Evolutionary conservation across 2,888 invertebrate species (phyloP).

Genomic region (Ochlodes sylvanus): DNA sequence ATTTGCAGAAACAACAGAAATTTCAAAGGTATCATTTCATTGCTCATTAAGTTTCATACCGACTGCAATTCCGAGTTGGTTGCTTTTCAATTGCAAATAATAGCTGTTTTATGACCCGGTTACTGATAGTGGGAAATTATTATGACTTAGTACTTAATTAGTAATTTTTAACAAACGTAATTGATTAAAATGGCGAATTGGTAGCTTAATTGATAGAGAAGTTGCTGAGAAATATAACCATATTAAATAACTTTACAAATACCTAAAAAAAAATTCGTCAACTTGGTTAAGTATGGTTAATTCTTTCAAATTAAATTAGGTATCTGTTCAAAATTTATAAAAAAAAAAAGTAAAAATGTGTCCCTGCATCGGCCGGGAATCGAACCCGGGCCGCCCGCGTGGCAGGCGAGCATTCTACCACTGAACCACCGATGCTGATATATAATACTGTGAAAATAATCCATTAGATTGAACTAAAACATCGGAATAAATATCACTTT

Average conservation of each 20-base stretch:
- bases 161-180: background rate
- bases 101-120: background rate
- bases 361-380: conserved; percentile 76
- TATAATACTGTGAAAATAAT: too few relatives aligned
- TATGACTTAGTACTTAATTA: background rate
- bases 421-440: conserved; percentile 83
- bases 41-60: background rate
- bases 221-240: too few relatives aligned
- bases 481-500: too few relatives aligned
- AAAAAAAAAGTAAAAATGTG: background rate
- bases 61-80: background rate
- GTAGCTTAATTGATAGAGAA: too few relatives aligned
- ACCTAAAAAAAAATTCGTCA: too few relatives aligned
- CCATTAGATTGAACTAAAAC: too few relatives aligned
- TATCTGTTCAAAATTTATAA: too few relatives aligned
- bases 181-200: too few relatives aligned
- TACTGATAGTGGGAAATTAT: background rate
- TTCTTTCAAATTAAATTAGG: too few relatives aligned
- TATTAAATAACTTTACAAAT: too few relatives aligned
- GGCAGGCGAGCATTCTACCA: conserved; percentile 86
- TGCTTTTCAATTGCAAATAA: background rate
- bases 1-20: background rate
- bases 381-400: conserved; percentile 85
- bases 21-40: conserved; percentile 9
- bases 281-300: too few relatives aligned